Conservation (phyloP, 1,140 invertebrate species). For the Aleiodes sp. region DNA sequence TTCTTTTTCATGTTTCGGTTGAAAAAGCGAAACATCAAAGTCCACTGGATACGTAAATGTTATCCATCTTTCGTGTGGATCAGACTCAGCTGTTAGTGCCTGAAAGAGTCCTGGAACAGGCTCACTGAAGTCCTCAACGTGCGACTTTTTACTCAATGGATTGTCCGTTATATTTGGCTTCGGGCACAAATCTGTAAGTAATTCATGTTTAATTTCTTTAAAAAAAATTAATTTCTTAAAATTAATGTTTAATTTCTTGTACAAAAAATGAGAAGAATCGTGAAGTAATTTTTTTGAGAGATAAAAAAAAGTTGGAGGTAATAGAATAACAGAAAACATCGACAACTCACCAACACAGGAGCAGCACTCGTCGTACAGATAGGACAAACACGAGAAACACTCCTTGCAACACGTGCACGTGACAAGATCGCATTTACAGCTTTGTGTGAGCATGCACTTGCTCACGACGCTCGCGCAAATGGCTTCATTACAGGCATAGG, state of each 20-base stretch:
- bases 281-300: background rate
- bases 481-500: conserved; percentile 81
- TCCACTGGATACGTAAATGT: conserved; percentile 83
- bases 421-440: conserved; percentile 90
- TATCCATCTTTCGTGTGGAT: conserved; percentile 78
- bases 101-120: conserved; percentile 85
- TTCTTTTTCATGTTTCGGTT: conserved; percentile 71
- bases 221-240: conserved; percentile 24
- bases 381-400: conserved; percentile 88
- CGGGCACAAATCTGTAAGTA: conserved; percentile 83
- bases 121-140: conserved; percentile 86
- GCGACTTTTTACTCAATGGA: conserved; percentile 80
- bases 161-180: conserved; percentile 80
- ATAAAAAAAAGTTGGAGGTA: background rate
- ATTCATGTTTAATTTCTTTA: no score
- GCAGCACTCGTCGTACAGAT: conserved; percentile 92
- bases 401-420: conserved; percentile 92
- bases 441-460: conserved; percentile 94
- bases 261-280: background rate
- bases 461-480: conserved; percentile 93
- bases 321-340: background rate
- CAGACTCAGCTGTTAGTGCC: conserved; percentile 82
- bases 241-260: background rate
- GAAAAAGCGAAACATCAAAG: conserved; percentile 67
- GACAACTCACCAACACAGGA: conserved; percentile 87